These are phyloP conservation scores for Pseudobourletiella spinata DNA, from an alignment of 1,140 invertebrate species.

Conservation along the genomic window DNA sequence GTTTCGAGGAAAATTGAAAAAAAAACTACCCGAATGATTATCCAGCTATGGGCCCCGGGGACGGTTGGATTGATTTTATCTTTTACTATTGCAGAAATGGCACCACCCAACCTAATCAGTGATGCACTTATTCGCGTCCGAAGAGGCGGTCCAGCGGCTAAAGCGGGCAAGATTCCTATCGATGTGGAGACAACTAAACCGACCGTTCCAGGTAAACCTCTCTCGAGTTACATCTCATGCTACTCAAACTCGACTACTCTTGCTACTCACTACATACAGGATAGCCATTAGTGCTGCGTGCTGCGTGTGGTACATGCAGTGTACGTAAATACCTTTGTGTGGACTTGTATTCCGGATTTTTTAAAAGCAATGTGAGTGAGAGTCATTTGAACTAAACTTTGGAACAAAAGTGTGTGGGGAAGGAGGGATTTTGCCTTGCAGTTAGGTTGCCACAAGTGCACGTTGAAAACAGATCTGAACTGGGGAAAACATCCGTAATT, in stretches of 20 bases:
- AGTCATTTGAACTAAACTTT: neutral
- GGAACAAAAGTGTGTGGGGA: neutral
- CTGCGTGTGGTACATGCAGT: neutral
- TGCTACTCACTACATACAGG: neutral
- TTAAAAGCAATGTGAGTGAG: neutral
- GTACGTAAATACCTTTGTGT: neutral
- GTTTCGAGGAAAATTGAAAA: too few relatives aligned
- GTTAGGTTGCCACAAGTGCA: too few relatives aligned
- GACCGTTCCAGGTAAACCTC: neutral
- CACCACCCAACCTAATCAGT: neutral
- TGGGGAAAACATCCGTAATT: too few relatives aligned
- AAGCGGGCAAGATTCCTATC: neutral
- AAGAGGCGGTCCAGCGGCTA: neutral
- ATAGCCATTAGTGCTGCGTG: neutral
- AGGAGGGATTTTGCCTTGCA: too few relatives aligned
- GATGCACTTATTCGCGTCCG: neutral
- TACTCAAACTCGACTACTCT: neutral
- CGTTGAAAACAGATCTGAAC: too few relatives aligned
- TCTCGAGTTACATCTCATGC: neutral
- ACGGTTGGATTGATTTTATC: neutral
- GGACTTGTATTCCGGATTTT: neutral
- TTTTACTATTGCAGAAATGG: neutral
- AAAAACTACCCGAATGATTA: too few relatives aligned
- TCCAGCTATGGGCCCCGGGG: too few relatives aligned
- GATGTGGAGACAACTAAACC: neutral